Evolutionary conservation across 2,797 vertebrate species (phyloP), one percentile per base, ranked within the genome.

Genomic region (Rhinoraja longicauda): DNA sequence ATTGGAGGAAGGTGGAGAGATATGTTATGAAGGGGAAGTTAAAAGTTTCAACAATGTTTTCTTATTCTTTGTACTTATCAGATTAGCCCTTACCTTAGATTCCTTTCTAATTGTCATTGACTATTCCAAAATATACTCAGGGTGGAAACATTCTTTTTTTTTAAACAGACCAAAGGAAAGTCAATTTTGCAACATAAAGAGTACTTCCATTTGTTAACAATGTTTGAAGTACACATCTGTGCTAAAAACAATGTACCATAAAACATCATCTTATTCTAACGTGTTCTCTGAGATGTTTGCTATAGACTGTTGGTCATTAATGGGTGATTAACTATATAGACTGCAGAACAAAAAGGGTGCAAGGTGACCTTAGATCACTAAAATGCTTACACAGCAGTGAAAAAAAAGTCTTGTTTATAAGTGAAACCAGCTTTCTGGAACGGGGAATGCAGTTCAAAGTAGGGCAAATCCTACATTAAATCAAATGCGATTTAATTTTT

Each of bases 341-440:
- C 70, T 92, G 70, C 70, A 53, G 72, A 70, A 92, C 70, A 92
- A 57, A 75, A 75, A 92, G 70, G 90, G 90, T 92, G 90, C 90
- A 92, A 92, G 90, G 84, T 88, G 84, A 88, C 84, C 90, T 75
- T 29, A 92, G 90, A 92, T 92, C 72, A 92, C 90, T 92, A 84
- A 92, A 92, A 53, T 72, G 90, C 90, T 75, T 92, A 57, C 90
- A 72, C 90, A 92, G 70, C 90, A 75, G 70, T 53, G 67, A 73
- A 91, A 91, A 91, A 90, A 92, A 92, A 53, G 24, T n/a, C 84
- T 67, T 92, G 72, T 75, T 92, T 92, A 72, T 92, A 92, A 92
- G 90, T 92, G 90, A 92, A 92, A 92, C 70, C 90, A 92, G 90
- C 90, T 92, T 92, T 67, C 90, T 88, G 67, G 21, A 92, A 92